phyloP scores from a whole-genome alignment of 2,797 vertebrate species.

The Enteromius fasciolatus region DNA sequence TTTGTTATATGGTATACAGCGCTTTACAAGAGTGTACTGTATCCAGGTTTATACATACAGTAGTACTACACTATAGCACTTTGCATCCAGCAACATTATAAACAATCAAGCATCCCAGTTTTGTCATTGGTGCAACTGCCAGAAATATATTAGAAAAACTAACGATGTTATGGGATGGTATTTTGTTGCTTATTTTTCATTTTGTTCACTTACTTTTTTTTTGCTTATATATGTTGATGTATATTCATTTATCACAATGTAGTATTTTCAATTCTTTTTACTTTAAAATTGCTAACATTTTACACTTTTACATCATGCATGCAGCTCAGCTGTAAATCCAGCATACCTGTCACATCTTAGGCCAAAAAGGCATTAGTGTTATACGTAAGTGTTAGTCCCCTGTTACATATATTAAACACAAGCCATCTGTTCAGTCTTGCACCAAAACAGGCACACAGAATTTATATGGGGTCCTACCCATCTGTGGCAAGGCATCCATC shows the following conservation, averaged over 20 bases:
- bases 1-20: neutral
- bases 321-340: neutral
- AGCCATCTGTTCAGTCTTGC: neutral
- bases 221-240: neutral
- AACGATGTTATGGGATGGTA: neutral
- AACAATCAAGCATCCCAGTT: no score
- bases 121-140: no score
- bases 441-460: conserved; percentile 30
- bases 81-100: no score
- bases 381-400: neutral
- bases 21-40: no score
- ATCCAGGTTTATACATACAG: no score
- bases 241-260: neutral
- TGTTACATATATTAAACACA: neutral
- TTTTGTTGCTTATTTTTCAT: neutral
- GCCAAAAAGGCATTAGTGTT: neutral
- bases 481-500: conserved; percentile 65
- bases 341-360: neutral
- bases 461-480: conserved; percentile 66
- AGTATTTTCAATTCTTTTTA: neutral
- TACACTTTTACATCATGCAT: no score
- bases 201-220: neutral
- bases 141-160: no score
- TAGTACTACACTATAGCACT: no score
- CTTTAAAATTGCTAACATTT: neutral